phyloP scores from a whole-genome alignment of 2,797 vertebrate species.

The Cryptoblepharus egeriae region DNA sequence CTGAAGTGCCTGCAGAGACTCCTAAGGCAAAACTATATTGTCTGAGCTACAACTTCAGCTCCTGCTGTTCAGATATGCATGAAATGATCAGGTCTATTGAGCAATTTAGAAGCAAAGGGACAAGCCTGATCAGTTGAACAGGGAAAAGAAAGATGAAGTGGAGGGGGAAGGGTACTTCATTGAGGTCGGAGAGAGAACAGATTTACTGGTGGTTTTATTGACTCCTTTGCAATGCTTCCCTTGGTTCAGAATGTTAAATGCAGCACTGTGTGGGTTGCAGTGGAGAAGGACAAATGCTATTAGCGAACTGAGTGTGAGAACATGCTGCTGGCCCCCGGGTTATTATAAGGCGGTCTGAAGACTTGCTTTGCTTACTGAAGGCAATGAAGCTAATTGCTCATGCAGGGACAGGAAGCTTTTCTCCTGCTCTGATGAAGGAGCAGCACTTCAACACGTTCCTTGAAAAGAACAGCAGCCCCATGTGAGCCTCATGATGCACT shows the following conservation, averaged over 20 bases:
- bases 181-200: slow-evolving; percentile 4
- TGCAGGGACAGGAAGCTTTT: slow-evolving; percentile 22
- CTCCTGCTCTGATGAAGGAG: not conserved
- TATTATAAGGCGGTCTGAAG: not conserved
- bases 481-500: not conserved
- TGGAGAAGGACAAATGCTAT: slow-evolving; percentile 35
- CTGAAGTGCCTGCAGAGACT: slow-evolving; percentile 37
- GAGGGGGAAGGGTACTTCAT: slow-evolving; percentile 28
- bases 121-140: slow-evolving; percentile 51
- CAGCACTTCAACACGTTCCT: not conserved
- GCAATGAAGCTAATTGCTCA: slow-evolving; percentile 12
- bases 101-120: slow-evolving; percentile 10
- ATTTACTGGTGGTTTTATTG: slow-evolving; percentile 26
- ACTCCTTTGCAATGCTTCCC: not conserved
- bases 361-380: slow-evolving; percentile 25
- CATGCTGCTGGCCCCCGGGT: slow-evolving; percentile 5
- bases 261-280: slow-evolving; percentile 40
- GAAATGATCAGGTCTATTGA: slow-evolving; percentile 52
- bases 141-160: accelerated
- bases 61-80: slow-evolving; percentile 35
- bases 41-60: slow-evolving; percentile 50
- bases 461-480: not conserved
- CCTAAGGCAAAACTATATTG: slow-evolving; percentile 36
- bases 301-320: slow-evolving; percentile 28
- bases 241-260: slow-evolving; percentile 32